Evolutionary conservation across 64 coral and sea anemone genomes (phyloP), one percentile per base, ranked within the genome.

Genomic region (Dendronephthya gigantea): DNA sequence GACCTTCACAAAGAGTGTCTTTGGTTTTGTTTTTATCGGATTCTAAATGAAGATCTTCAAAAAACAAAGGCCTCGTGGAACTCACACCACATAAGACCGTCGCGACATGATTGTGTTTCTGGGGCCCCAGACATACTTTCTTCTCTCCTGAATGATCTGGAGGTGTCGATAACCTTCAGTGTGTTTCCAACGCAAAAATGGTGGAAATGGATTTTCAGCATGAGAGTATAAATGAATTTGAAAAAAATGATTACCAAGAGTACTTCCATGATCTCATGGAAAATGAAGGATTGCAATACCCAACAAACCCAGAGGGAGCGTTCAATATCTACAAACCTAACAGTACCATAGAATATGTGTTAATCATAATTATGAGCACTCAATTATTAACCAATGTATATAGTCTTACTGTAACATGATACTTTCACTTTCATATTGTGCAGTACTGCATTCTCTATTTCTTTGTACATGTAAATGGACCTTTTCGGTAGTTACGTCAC

Each of bases 11-110:
- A 70, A 40, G 85, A 87, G 49, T 91, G 84, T 83, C 76, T 91
- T 2, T 91, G 85, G 90, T 91, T 91, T 87, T 91, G 90, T 48
- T 91, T 41, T 31, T 51, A 83, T 36, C 34, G 84, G 10, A 83
- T 91, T 87, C 50, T 87, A 52, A 84, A 91, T 70, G 56, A 87
- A 13, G 84, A 87, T 12, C 72, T 91, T 31, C 68, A 91, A 56
- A 40, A 83, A 23, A 87, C 82, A 39, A 91, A 83, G 32, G 37
- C 43, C 82, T 87, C 82, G 15, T 87, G 84, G 90, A 87, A 91
- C 68, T 45, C 84, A 48, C 90, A 91, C 82, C 68, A 74, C 68
- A 88, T 82, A 0, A 88, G 87, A 23, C 75, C 45, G 30, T 88
- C 75, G 58, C 5, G 87, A 22, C 87, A 82, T 82, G 87, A 88